These are phyloP conservation scores for Oligia latruncula DNA, from an alignment of 2,888 invertebrate species.

Conservation along the genomic window DNA sequence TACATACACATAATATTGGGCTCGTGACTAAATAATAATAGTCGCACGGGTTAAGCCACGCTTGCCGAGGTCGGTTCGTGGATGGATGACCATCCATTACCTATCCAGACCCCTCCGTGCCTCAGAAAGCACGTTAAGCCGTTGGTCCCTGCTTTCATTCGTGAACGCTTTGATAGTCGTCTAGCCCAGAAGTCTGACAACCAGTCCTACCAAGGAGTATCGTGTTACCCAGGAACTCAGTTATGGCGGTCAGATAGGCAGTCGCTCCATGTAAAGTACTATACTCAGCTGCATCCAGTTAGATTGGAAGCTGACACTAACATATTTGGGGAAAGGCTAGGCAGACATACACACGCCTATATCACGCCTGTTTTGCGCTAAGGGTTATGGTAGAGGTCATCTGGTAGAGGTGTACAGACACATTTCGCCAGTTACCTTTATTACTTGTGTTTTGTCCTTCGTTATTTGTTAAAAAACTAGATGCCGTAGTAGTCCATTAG, in stretches of 20 bases:
- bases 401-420: background rate
- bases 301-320: background rate
- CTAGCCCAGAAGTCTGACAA: background rate
- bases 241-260: background rate
- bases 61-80: background rate
- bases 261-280: background rate
- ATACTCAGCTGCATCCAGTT: background rate
- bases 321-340: background rate
- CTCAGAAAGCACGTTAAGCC: background rate
- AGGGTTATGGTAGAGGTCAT: background rate
- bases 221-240: no score
- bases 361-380: background rate
- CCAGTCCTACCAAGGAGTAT: background rate
- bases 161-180: background rate
- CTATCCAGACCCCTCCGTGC: background rate
- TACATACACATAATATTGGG: background rate
- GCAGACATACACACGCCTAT: background rate
- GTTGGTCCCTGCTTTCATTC: background rate
- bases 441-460: background rate
- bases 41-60: background rate
- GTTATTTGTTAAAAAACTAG: background rate
- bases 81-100: background rate
- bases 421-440: background rate
- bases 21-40: no score
- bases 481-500: background rate